Evolutionary conservation across 2,888 invertebrate genomes (phyloP), one percentile per base, ranked within the genome.

Genomic region (Melikaiella ostensackeni): DNA sequence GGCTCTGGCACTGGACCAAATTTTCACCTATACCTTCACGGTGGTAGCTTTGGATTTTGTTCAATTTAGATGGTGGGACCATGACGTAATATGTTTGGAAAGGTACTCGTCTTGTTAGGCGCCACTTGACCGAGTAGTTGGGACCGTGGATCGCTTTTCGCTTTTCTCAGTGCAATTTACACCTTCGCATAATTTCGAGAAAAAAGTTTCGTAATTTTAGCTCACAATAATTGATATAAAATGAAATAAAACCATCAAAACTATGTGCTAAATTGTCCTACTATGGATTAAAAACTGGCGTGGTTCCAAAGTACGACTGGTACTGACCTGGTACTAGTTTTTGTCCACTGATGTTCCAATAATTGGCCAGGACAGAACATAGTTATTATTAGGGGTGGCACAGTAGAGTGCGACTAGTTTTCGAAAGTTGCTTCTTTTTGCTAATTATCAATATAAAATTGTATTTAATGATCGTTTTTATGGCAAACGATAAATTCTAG

Each of bases 21-120:
- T 79, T 80, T 86, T 84, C 86, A 86, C 84, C 86, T 84, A 85
- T 84, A 85, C 85, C 85, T 85, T 84, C 84, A 85, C 84, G 83
- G 82, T 83, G 84, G 83, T 42, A 6, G 83, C 83, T 85, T 85
- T 85, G 84, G 84, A 85, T 87, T 87, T 86, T 81, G 86, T 87
- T 86, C 87, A 88, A 88, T 87, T 88, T 88, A 88, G 88, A 87
- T 86, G 84, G 84, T 85, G 84, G 84, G 81, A 80, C 76, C 78
- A 83, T 88, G 87, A 88, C 86, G 87, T 87, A 87, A 88, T 85
- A 80, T 88, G 83, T 87, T 87, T 88, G 83, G 83, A 84, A 85
- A 83, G 82, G 77, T 82, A 77, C 80, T 78, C 75, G 78, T 81
- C 80, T 84, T 80, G 83, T 88, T 85, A 83, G 79, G 84, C 84